Evolutionary conservation across 1,140 invertebrate species (phyloP), one percentile per base, ranked within the genome.

Genomic region (Agraylea sexmaculata): DNA sequence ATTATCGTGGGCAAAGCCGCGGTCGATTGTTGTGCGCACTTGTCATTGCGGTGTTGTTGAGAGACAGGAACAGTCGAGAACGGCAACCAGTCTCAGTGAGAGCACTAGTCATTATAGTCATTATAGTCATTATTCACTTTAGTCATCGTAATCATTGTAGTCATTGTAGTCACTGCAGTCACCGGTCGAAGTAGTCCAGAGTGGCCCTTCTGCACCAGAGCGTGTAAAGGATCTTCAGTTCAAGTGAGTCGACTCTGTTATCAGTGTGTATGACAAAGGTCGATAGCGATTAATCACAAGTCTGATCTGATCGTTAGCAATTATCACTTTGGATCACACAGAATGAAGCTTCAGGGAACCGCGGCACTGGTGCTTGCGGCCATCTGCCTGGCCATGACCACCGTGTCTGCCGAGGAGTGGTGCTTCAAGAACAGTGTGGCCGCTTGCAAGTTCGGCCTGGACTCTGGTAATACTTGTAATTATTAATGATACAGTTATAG

Each of bases 391-490:
- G 65, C 64, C 35, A 57, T 71, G 16, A n/a, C n/a, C n/a, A 58
- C 59, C 3, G 50, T 56, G 25, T 64, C 66, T 12, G 56, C 60
- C 8, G 66, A 67, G 3, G 71, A 80, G 23, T 64, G 56, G 28
- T 83, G 80, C 54, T 81, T 75, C 52, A 66, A 64, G 12, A 70
- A 75, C 47, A 69, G 77, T 2, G 57, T 68, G 8, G 52, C 52
- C 27, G 71, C 71, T 34, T 83, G 80, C 49, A 65, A 59, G 25
- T 48, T 58, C 3, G 19, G 13, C 4, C 20, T 31, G 2, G 6
- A 15, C 15, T 13, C 3, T 21, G 17, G 17, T 2, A 36, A 20
- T 36, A 20, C n/a, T 19, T 36, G 8, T 8, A 8, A 7, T n/a
- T 16, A 6, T n/a, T 32, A 11, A 10, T n/a, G 6, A 8, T 16